Percentiles rank a stretch among this genome's conserved stretches.
These are phyloP conservation scores for Papilio dardanus DNA, from an alignment of 1,140 invertebrate species.

Conservation along the genomic window DNA sequence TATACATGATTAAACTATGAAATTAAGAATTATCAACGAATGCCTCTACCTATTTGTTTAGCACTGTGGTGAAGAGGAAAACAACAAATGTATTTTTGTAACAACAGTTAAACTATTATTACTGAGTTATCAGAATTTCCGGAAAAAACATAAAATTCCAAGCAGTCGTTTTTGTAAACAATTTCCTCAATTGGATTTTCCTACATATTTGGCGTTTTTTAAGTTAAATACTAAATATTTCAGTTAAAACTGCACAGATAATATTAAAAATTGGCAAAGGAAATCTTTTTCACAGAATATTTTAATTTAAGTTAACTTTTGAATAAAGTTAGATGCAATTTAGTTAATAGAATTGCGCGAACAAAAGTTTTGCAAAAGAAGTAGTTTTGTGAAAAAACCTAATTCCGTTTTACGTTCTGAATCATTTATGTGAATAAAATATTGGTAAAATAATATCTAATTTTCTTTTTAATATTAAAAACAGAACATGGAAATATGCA, in stretches of 20 bases:
- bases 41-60: too few relatives aligned
- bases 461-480: not conserved
- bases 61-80: too few relatives aligned
- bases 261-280: not conserved
- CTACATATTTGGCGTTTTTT: too few relatives aligned
- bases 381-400: conserved; percentile 1
- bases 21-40: too few relatives aligned
- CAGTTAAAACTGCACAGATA: not conserved
- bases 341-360: conserved; percentile 6
- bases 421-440: not conserved
- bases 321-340: conserved; percentile 15
- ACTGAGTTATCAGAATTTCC: too few relatives aligned
- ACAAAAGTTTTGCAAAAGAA: conserved; percentile 6
- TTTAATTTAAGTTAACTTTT: not conserved
- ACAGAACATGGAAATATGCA: too few relatives aligned
- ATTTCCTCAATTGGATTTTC: too few relatives aligned
- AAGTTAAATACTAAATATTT: not conserved
- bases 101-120: too few relatives aligned
- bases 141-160: too few relatives aligned
- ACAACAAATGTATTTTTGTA: too few relatives aligned
- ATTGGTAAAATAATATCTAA: not conserved
- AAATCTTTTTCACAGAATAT: not conserved
- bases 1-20: conserved; percentile 26
- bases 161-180: too few relatives aligned
- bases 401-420: conserved; percentile 4